phyloP scores from a whole-genome alignment of 2,888 invertebrate genomes.

The Monoplex corrugatus region DNA sequence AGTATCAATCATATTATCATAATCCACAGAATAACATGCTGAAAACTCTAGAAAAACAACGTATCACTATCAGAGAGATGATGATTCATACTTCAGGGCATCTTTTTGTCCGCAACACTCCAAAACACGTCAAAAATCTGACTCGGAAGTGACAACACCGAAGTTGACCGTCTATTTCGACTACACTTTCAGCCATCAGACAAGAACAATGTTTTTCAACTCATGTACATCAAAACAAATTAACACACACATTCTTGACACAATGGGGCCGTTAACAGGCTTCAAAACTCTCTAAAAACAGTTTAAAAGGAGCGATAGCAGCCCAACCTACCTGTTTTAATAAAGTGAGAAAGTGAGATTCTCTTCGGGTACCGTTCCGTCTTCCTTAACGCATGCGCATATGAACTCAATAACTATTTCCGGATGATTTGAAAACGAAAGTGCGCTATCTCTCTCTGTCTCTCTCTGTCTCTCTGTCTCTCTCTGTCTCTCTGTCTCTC shows the following conservation, averaged over 20 bases:
- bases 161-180: conserved; percentile 21
- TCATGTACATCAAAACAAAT: too few relatives aligned
- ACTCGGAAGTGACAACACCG: conserved; percentile 47
- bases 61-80: neutral
- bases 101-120: neutral
- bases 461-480: neutral
- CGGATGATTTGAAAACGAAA: neutral
- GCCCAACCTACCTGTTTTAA: conserved; percentile 27
- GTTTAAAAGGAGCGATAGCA: too few relatives aligned
- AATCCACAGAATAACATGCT: too few relatives aligned
- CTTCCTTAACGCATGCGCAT: conserved; percentile 24
- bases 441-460: neutral
- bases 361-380: neutral
- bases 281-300: neutral
- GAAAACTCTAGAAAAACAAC: too few relatives aligned
- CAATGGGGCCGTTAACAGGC: too few relatives aligned
- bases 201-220: neutral
- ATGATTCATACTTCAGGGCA: conserved; percentile 49
- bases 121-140: conserved; percentile 50
- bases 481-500: neutral
- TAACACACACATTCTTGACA: too few relatives aligned
- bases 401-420: conserved; percentile 3
- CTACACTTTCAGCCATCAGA: neutral
- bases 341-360: neutral
- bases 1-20: too few relatives aligned